Conservation (phyloP, 1,140 invertebrate genomes). For the Orchesella cincta region DNA sequence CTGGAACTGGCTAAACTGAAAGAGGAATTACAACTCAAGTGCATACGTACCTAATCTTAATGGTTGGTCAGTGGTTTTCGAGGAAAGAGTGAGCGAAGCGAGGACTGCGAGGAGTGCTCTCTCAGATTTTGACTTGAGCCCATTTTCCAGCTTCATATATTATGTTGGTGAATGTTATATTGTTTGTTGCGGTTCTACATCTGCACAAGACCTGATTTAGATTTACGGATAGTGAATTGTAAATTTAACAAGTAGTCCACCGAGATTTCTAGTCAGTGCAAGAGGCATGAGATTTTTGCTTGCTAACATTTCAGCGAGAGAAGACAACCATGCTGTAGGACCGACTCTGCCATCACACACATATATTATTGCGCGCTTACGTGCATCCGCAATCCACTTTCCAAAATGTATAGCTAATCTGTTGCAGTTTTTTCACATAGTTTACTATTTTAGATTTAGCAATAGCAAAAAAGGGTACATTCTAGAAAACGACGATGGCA, state of each 20-base stretch:
- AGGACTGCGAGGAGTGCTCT: neutral
- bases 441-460: too few species aligned
- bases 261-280: too few species aligned
- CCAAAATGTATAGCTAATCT: too few species aligned
- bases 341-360: too few species aligned
- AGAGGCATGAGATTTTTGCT: too few species aligned
- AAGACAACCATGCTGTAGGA: too few species aligned
- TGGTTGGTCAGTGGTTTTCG: slow-evolving; percentile 3
- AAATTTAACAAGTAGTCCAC: slow-evolving; percentile 19
- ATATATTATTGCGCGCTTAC: too few species aligned
- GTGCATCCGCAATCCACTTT: too few species aligned
- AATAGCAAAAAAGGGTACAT: too few species aligned
- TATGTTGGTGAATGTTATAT: neutral
- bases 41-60: slow-evolving; percentile 2
- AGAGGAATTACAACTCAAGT: neutral
- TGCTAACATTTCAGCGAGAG: too few species aligned
- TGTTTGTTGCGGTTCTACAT: slow-evolving; percentile 1
- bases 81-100: neutral
- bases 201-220: slow-evolving; percentile 17
- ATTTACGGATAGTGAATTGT: slow-evolving; percentile 20
- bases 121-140: neutral
- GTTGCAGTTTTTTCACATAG: too few species aligned
- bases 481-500: too few species aligned
- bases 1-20: neutral
- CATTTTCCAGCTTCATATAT: neutral